A percentile compares a stretch with the other conserved stretches of the same genome.
Evolutionary conservation across 2,888 invertebrate species (phyloP).

Genomic region (Orchesellides sinensis): DNA sequence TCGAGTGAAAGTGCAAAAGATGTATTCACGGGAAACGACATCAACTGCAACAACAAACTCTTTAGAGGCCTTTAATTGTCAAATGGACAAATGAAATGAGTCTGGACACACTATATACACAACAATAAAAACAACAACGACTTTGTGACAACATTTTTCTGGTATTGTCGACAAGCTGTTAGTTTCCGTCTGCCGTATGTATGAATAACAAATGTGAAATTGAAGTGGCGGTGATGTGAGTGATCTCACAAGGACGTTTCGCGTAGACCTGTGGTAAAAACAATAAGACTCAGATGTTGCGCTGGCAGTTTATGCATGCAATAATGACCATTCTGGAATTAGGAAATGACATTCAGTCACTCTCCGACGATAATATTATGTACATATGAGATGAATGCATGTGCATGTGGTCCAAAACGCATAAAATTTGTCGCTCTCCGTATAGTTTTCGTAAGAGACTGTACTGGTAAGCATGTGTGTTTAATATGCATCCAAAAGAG

Average conservation of each 20-base stretch:
- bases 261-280: no score
- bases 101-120: no score
- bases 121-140: no score
- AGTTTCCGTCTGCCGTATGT: not conserved
- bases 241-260: not conserved
- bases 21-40: no score
- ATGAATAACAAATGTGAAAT: not conserved
- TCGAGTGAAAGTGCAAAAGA: no score
- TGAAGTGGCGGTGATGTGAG: not conserved
- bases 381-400: no score
- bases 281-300: no score
- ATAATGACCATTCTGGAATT: no score
- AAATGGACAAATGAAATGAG: conserved; percentile 13
- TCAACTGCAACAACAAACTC: not conserved
- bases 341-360: no score
- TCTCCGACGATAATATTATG: no score
- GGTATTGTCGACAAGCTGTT: not conserved
- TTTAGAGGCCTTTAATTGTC: conserved; percentile 21
- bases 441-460: not conserved
- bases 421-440: not conserved
- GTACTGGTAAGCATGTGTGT: not conserved
- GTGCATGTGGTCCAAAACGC: not conserved
- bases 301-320: no score
- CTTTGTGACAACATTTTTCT: no score
- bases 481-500: conserved; percentile 9